phyloP scores from a whole-genome alignment of 2,888 invertebrate genomes.

The Merodon equestris region DNA sequence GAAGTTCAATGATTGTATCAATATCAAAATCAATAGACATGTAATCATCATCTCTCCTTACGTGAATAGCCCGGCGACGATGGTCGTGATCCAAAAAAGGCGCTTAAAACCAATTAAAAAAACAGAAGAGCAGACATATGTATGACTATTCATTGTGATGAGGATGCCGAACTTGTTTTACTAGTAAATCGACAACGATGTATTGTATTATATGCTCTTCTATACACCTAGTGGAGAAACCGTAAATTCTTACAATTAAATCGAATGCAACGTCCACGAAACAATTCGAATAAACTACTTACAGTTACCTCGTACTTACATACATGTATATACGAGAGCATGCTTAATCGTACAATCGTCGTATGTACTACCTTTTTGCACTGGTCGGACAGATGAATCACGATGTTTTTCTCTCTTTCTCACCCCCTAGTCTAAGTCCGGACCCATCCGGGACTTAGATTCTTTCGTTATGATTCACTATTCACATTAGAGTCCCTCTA shows the following conservation, averaged over 20 bases:
- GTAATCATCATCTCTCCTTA: conserved; percentile 17
- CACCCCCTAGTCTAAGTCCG: too few species aligned
- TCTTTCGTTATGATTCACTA: too few species aligned
- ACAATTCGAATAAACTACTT: conserved; percentile 43
- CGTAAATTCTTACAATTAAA: conserved; percentile 47
- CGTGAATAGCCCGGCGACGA: conserved; percentile 6
- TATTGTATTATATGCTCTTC: conserved; percentile 9
- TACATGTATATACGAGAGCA: too few species aligned
- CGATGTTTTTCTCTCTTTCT: too few species aligned
- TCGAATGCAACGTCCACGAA: conserved; percentile 20
- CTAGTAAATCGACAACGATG: too few species aligned
- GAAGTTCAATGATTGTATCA: conserved; percentile 54
- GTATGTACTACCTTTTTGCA: too few species aligned
- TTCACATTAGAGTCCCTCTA: not conserved
- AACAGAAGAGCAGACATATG: conserved; percentile 13
- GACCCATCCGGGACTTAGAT: too few species aligned
- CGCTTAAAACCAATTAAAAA: conserved; percentile 32
- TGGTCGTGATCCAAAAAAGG: conserved; percentile 37
- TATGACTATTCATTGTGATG: too few species aligned
- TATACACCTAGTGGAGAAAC: conserved; percentile 34
- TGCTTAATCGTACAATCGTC: too few species aligned
- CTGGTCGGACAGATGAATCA: too few species aligned
- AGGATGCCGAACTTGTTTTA: conserved; percentile 38
- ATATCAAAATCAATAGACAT: conserved; percentile 47
- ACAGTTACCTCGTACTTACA: too few species aligned